These are phyloP conservation scores for Myrmophylax atrothorax DNA, from an alignment of 2,113 vertebrate species.

Conservation along the genomic window DNA sequence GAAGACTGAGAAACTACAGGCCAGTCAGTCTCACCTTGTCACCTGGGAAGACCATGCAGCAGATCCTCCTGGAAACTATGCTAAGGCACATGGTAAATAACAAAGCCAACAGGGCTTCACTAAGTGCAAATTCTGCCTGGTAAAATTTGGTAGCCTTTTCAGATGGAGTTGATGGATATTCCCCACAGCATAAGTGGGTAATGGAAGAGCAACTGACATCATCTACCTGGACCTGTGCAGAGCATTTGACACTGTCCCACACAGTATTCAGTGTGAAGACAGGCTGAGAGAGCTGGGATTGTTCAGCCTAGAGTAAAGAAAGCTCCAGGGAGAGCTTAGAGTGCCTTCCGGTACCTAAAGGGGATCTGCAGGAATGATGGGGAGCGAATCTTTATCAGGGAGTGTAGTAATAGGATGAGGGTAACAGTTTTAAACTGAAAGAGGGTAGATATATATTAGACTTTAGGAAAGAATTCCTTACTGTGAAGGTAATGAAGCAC, in stretches of 20 bases:
- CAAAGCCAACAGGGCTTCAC: neutral
- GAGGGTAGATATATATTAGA: neutral
- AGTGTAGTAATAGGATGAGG: neutral
- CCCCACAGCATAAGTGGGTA: neutral
- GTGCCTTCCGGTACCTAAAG: neutral
- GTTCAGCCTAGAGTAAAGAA: neutral
- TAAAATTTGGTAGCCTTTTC: neutral
- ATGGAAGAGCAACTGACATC: neutral
- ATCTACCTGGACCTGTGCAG: neutral
- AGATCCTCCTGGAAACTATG: neutral
- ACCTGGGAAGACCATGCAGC: neutral
- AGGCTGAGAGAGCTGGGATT: neutral
- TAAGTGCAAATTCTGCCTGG: neutral
- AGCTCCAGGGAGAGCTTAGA: neutral
- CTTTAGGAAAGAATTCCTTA: neutral
- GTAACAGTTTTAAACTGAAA: neutral
- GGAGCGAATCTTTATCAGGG: neutral
- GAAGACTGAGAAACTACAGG: neutral
- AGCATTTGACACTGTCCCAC: neutral
- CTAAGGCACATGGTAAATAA: neutral
- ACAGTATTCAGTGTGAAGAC: too few relatives aligned
- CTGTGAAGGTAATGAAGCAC: neutral
- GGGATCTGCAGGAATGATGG: neutral
- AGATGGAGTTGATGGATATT: neutral
- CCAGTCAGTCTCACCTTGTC: neutral